Conservation (phyloP, 2,888 invertebrate genomes). For the Celastrina argiolus region DNA sequence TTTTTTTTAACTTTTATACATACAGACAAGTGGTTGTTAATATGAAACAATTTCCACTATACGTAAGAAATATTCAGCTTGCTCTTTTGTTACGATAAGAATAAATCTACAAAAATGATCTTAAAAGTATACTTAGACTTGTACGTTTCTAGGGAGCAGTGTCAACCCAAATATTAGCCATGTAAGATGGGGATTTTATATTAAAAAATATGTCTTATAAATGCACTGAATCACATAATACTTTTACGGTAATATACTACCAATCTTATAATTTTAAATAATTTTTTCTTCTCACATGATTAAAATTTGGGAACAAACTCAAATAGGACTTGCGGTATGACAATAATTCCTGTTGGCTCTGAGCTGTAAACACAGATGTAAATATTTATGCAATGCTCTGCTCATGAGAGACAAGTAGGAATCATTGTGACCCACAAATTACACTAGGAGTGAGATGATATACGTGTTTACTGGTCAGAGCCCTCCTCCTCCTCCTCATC, state of each 20-base stretch:
- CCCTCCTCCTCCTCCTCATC: conserved; percentile 73
- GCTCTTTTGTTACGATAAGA: conserved; percentile 39
- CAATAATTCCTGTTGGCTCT: conserved; percentile 56
- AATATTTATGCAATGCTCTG: conserved; percentile 44
- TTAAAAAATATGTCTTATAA: conserved; percentile 49
- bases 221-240: conserved; percentile 55
- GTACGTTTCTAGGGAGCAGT: conserved; percentile 73
- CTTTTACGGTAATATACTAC: conserved; percentile 39
- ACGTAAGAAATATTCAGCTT: conserved; percentile 17
- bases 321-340: conserved; percentile 63
- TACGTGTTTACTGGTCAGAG: conserved; percentile 71
- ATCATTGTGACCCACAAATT: conserved; percentile 71
- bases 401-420: conserved; percentile 37
- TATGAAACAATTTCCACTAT: background rate
- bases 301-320: conserved; percentile 62
- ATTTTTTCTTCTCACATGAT: conserved; percentile 53
- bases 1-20: background rate
- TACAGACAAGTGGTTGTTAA: background rate
- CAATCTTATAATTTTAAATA: conserved; percentile 44
- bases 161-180: conserved; percentile 63
- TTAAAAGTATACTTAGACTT: conserved; percentile 74
- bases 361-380: conserved; percentile 35
- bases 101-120: conserved; percentile 68
- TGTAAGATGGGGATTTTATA: conserved; percentile 44
- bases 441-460: conserved; percentile 62